Conservation (phyloP, 2,797 vertebrate species). For the Pipistrellus nathusii region DNA sequence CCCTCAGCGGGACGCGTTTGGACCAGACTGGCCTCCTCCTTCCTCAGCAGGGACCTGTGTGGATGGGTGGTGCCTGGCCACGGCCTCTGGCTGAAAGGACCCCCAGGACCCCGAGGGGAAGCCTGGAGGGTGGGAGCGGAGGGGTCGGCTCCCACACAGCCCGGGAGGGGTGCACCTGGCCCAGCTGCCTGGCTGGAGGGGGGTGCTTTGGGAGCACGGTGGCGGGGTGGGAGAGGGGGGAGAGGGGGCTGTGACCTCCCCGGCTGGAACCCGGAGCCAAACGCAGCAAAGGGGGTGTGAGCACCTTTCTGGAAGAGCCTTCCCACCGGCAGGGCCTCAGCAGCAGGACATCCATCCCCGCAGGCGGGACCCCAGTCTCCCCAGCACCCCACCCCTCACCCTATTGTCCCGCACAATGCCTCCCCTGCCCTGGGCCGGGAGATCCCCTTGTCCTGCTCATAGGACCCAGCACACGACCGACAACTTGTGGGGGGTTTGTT, state of each 20-base stretch:
- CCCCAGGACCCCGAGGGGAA: not conserved
- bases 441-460: not conserved
- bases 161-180: too few species aligned
- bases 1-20: not conserved
- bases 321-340: not conserved
- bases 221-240: too few species aligned
- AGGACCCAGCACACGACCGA: not conserved
- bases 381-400: too few species aligned
- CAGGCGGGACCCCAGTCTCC: fast-evolving
- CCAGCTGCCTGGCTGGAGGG: too few species aligned
- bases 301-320: not conserved
- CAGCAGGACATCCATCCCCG: not conserved
- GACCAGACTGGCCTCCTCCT: not conserved
- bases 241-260: not conserved
- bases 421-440: fast-evolving
- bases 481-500: too few species aligned
- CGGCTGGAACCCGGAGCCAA: not conserved
- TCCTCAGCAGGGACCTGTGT: not conserved
- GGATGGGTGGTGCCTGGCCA: not conserved
- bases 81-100: not conserved
- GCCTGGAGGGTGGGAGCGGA: not conserved
- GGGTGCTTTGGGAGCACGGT: too few species aligned
- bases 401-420: not conserved
- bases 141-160: not conserved
- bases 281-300: not conserved